These are phyloP conservation scores for Puntigrus tetrazona DNA, from an alignment of 2,113 vertebrate species.

Conservation along the genomic window DNA sequence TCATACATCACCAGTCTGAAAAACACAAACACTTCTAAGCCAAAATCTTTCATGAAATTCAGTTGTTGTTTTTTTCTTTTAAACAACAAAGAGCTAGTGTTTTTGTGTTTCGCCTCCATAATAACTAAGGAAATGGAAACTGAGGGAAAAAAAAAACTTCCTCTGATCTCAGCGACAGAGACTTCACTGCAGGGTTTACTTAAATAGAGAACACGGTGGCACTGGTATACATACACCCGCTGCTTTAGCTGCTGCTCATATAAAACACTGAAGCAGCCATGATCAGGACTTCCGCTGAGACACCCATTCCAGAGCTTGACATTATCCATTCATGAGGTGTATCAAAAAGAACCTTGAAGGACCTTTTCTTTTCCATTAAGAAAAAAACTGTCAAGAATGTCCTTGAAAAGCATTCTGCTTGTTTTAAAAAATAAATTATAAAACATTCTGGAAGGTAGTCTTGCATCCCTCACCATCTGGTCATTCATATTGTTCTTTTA, in stretches of 20 bases:
- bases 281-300: not conserved
- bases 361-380: not conserved
- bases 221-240: not conserved
- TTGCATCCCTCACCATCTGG: not conserved
- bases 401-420: not conserved
- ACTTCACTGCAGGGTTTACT: not conserved
- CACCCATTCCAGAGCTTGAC: conserved; percentile 19
- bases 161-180: conserved; percentile 29
- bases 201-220: not conserved
- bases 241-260: conserved; percentile 13
- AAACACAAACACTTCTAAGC: not conserved
- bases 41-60: not conserved
- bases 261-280: conserved; percentile 10
- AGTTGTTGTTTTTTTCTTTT: not conserved
- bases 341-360: not conserved
- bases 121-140: conserved; percentile 1
- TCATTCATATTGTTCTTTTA: not conserved
- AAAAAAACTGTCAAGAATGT: not conserved
- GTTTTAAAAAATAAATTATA: not conserved
- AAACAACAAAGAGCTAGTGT: not conserved
- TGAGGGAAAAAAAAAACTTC: not conserved
- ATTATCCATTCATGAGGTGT: not conserved
- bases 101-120: not conserved
- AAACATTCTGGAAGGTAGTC: not conserved
- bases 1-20: not conserved